Conservation (phyloP, 1,140 invertebrate genomes). For the Homalodisca vitripennis region DNA sequence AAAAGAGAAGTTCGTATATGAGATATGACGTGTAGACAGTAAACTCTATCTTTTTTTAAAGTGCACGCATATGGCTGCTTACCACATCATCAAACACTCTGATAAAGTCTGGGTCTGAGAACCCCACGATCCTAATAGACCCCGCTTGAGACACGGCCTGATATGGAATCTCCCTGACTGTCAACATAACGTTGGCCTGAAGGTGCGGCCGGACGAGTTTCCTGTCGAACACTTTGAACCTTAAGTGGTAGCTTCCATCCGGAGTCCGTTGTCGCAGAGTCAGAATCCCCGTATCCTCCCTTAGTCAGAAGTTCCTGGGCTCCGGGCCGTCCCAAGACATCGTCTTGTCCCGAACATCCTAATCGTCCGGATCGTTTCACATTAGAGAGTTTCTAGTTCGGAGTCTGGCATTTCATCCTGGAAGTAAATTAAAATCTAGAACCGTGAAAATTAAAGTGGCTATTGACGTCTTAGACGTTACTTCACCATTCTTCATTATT, state of each 20-base stretch:
- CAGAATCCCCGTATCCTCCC: slow-evolving; percentile 91
- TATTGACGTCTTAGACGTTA: no score
- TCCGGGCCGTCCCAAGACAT: slow-evolving; percentile 87
- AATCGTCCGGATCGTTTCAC: slow-evolving; percentile 95
- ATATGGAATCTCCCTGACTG: slow-evolving; percentile 88
- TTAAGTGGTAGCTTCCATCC: slow-evolving; percentile 79
- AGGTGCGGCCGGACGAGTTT: slow-evolving; percentile 90
- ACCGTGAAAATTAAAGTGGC: no score
- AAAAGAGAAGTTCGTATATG: no score
- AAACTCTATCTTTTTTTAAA: no score
- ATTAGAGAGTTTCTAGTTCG: slow-evolving; percentile 90
- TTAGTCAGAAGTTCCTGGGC: slow-evolving; percentile 78
- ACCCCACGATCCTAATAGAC: slow-evolving; percentile 87
- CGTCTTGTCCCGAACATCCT: slow-evolving; percentile 95
- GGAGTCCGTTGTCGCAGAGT: slow-evolving; percentile 88
- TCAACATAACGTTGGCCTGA: slow-evolving; percentile 88
- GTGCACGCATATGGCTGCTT: no score
- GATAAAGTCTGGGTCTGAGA: no score
- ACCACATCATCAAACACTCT: no score
- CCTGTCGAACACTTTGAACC: slow-evolving; percentile 73
- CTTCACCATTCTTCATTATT: no score
- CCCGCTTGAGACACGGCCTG: slow-evolving; percentile 94
- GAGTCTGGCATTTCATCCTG: slow-evolving; percentile 87
- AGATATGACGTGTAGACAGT: no score
- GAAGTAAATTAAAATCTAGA: no score